A percentile compares a stretch with the other conserved stretches of the same genome.
These are phyloP conservation scores for Psittacula cyanocephala DNA, from an alignment of 2,113 vertebrate genomes.

Conservation along the genomic window DNA sequence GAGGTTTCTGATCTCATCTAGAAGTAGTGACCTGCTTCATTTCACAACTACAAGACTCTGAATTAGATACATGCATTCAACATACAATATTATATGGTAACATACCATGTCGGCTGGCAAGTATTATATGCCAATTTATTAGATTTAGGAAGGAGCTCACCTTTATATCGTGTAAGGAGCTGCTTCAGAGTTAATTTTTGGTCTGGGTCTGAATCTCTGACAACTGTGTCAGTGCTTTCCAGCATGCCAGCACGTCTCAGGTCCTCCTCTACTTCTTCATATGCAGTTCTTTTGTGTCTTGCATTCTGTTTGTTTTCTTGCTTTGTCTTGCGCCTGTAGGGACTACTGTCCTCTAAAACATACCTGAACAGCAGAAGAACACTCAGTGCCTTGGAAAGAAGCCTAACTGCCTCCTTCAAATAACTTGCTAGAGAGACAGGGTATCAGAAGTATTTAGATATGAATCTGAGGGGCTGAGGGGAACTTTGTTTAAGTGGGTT, in stretches of 20 bases:
- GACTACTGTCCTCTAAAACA: constrained; percentile 88
- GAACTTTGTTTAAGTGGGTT: background rate
- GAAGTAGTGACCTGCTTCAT: background rate
- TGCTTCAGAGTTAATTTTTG: constrained; percentile 89
- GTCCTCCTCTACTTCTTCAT: constrained; percentile 86
- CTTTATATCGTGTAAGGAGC: constrained; percentile 85
- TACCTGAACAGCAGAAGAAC: constrained; percentile 75
- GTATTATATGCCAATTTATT: background rate
- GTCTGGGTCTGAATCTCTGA: constrained; percentile 89
- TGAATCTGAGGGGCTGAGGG: background rate
- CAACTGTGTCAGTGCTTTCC: constrained; percentile 63
- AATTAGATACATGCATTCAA: background rate
- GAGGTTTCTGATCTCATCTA: background rate
- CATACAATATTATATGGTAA: background rate
- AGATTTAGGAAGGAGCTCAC: constrained; percentile 58
- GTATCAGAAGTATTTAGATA: background rate
- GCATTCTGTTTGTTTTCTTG: constrained; percentile 71
- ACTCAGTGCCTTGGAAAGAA: background rate
- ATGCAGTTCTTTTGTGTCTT: constrained; percentile 70
- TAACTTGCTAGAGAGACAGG: background rate
- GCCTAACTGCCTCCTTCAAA: background rate
- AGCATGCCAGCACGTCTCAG: constrained; percentile 79
- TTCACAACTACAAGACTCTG: background rate
- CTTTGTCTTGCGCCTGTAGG: constrained; percentile 84
- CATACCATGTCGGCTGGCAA: background rate